These are phyloP conservation scores for Luffia ferchaultella DNA, from an alignment of 2,888 invertebrate species.

Conservation along the genomic window DNA sequence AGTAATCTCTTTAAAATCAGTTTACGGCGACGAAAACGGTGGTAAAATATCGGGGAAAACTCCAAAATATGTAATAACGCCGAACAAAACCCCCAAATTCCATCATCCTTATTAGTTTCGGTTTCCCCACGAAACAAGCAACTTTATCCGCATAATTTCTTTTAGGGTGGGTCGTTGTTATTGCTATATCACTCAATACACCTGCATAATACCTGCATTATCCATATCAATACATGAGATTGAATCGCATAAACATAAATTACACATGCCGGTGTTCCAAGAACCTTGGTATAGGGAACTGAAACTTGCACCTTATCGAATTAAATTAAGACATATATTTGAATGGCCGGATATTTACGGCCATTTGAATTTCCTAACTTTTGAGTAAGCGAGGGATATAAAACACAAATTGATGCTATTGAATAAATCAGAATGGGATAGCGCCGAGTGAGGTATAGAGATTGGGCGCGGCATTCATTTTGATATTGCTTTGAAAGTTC, in stretches of 20 bases:
- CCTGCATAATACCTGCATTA: conserved; percentile 16
- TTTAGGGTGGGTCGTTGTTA: conserved; percentile 17
- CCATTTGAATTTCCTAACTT: conserved; percentile 12
- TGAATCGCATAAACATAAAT: conserved; percentile 18
- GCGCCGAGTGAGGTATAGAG: neutral
- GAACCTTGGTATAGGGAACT: neutral
- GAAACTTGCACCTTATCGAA: neutral
- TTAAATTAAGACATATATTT: conserved; percentile 1
- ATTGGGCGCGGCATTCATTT: neutral
- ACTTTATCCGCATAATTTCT: conserved; percentile 12
- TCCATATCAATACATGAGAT: conserved; percentile 16
- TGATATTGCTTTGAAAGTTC: neutral
- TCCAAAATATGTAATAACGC: too few relatives aligned
- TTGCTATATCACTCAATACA: conserved; percentile 19
- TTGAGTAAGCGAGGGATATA: conserved; percentile 20
- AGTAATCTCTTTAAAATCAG: too few relatives aligned
- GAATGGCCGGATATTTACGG: conserved; percentile 5
- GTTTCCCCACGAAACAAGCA: neutral
- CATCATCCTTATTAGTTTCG: neutral
- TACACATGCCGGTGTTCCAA: conserved; percentile 2
- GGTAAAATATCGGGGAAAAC: too few relatives aligned
- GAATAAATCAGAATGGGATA: conserved; percentile 17
- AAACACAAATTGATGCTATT: conserved; percentile 20
- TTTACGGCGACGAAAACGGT: too few relatives aligned
- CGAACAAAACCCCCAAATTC: too few relatives aligned